A percentile compares a stretch with the other conserved stretches of the same genome.
These are phyloP conservation scores for Actinostola sp. DNA, from an alignment of 92 coral and sea anemone species.

Conservation along the genomic window DNA sequence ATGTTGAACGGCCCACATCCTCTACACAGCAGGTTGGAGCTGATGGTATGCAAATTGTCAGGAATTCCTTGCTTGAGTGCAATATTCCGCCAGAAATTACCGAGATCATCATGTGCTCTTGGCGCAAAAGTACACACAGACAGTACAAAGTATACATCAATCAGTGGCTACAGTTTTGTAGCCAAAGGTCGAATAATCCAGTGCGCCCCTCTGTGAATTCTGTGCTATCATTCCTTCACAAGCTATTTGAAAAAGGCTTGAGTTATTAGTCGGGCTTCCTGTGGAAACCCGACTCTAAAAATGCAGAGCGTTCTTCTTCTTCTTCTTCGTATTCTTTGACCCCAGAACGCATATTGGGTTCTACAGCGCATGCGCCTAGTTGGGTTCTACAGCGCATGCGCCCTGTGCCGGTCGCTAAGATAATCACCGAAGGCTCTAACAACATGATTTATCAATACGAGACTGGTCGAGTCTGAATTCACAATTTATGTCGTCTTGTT, in stretches of 20 bases:
- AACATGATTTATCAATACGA: too few species aligned
- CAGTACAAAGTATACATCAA: conserved; percentile 62
- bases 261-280: conserved; percentile 63
- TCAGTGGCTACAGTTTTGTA: conserved; percentile 58
- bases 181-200: conserved; percentile 43
- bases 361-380: too few species aligned
- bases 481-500: too few species aligned
- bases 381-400: too few species aligned
- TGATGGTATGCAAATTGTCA: conserved; percentile 65
- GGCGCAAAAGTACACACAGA: conserved; percentile 48
- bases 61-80: conserved; percentile 48
- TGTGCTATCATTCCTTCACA: conserved; percentile 32
- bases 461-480: too few species aligned
- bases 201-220: conserved; percentile 58
- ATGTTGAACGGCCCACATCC: conserved; percentile 45
- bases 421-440: too few species aligned
- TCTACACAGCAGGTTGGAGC: conserved; percentile 30
- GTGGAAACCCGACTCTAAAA: too few species aligned
- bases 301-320: too few species aligned
- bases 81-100: conserved; percentile 45
- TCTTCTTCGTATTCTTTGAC: too few species aligned
- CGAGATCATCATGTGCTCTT: conserved; percentile 59
- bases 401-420: too few species aligned
- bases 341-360: too few species aligned
- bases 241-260: conserved; percentile 33